Percentiles rank a stretch among this genome's conserved stretches.
Conservation (phyloP, 2,113 vertebrate species). For the Sprattus sprattus region DNA sequence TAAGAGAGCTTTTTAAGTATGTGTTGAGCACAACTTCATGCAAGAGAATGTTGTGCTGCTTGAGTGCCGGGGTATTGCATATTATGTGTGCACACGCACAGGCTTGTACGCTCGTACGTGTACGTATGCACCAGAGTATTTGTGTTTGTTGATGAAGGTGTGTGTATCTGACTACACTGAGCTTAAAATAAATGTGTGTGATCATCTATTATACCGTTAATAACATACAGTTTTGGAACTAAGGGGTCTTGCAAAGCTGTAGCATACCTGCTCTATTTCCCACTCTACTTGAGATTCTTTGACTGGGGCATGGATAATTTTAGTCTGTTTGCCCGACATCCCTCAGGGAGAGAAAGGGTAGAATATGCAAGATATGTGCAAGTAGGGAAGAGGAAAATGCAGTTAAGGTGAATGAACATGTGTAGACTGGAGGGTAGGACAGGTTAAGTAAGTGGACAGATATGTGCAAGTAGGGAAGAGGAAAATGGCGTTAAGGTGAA, state of each 20-base stretch:
- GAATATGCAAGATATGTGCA: neutral
- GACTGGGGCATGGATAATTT: neutral
- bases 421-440: neutral
- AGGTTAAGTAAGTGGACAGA: neutral
- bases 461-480: no score
- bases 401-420: neutral
- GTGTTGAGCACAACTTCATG: neutral
- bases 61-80: neutral
- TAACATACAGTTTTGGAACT: neutral
- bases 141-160: neutral
- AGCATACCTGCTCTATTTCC: conserved; percentile 9
- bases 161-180: neutral
- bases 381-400: neutral
- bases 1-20: neutral
- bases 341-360: neutral
- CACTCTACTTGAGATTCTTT: neutral
- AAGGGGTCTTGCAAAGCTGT: neutral
- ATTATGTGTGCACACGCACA: neutral
- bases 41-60: neutral
- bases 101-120: neutral
- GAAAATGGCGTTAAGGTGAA: neutral
- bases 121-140: neutral
- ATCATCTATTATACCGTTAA: neutral
- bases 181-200: neutral
- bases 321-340: neutral